Evolutionary conservation across 2,888 invertebrate species (phyloP).

Genomic region (Automeris io): DNA sequence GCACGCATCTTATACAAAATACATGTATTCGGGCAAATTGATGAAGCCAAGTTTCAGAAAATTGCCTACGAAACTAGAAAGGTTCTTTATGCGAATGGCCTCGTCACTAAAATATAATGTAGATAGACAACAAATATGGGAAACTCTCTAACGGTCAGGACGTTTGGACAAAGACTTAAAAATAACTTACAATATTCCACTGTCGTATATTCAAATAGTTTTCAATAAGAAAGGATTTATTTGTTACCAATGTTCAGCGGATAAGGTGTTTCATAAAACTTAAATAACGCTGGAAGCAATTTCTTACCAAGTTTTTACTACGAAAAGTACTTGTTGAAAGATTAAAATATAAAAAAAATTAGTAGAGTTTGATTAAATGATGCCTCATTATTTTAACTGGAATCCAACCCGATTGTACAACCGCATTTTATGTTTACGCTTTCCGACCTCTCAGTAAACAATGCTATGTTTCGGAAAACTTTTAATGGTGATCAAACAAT

Average conservation of each 20-base stretch:
- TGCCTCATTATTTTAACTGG: slow-evolving; percentile 9
- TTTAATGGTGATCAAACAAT: slow-evolving; percentile 70
- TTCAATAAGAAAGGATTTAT: too few species aligned
- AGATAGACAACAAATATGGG: neutral
- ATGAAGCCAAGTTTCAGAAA: slow-evolving; percentile 16
- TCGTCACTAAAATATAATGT: neutral
- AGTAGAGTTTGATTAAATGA: too few species aligned
- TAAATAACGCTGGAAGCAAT: too few species aligned
- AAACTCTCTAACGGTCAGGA: neutral
- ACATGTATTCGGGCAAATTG: slow-evolving; percentile 19
- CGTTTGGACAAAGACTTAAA: slow-evolving; percentile 17
- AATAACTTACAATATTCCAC: too few species aligned
- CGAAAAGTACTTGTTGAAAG: too few species aligned
- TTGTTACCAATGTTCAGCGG: too few species aligned
- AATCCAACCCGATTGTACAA: slow-evolving; percentile 24
- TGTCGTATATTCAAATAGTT: too few species aligned
- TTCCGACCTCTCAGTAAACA: slow-evolving; percentile 37
- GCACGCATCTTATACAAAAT: slow-evolving; percentile 13
- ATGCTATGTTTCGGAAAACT: slow-evolving; percentile 56
- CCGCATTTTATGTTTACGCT: slow-evolving; percentile 42
- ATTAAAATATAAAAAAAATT: too few species aligned
- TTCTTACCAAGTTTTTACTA: too few species aligned
- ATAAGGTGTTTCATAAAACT: too few species aligned
- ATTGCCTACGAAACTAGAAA: slow-evolving; percentile 13
- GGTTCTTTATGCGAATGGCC: slow-evolving; percentile 8